Conservation (phyloP, 2,888 invertebrate genomes). For the Eucera pruinosa region DNA sequence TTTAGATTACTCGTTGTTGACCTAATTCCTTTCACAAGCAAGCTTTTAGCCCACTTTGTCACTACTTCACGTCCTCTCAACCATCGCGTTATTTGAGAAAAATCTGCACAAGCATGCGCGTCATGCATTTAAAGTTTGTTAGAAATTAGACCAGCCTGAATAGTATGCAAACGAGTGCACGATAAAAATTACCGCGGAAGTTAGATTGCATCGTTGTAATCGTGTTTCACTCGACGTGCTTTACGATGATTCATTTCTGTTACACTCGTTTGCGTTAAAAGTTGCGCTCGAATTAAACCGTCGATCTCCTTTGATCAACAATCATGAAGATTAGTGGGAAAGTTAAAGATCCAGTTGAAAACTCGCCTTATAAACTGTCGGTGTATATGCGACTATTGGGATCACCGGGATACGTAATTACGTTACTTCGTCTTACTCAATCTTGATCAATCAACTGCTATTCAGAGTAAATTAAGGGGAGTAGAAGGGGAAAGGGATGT, state of each 20-base stretch:
- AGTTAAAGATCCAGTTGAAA: constrained; percentile 41
- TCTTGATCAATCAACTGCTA: constrained; percentile 73
- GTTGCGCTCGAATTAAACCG: background rate
- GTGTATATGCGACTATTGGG: constrained; percentile 38
- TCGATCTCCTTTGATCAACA: constrained; percentile 35
- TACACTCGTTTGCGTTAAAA: background rate
- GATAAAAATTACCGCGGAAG: constrained; percentile 24
- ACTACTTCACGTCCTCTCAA: constrained; percentile 31
- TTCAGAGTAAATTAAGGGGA: constrained; percentile 68
- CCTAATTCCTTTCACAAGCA: constrained; percentile 28
- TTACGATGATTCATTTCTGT: background rate
- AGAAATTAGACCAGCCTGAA: constrained; percentile 40
- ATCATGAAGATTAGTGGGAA: constrained; percentile 25
- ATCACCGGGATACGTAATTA: constrained; percentile 63
- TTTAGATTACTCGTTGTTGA: constrained; percentile 55
- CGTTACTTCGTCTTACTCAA: constrained; percentile 66
- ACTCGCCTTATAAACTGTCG: constrained; percentile 33
- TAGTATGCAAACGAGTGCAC: background rate
- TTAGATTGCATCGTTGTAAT: constrained; percentile 11
- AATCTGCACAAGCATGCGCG: constrained; percentile 41
- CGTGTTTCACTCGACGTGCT: constrained; percentile 8
- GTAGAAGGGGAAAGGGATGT: constrained; percentile 37
- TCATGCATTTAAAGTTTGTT: constrained; percentile 22
- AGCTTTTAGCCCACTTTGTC: constrained; percentile 41
- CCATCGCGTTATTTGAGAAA: constrained; percentile 29